Percentiles rank a stretch among this genome's conserved stretches.
Conservation (phyloP, 2,113 vertebrate species). For the Eurystomus gularis region DNA sequence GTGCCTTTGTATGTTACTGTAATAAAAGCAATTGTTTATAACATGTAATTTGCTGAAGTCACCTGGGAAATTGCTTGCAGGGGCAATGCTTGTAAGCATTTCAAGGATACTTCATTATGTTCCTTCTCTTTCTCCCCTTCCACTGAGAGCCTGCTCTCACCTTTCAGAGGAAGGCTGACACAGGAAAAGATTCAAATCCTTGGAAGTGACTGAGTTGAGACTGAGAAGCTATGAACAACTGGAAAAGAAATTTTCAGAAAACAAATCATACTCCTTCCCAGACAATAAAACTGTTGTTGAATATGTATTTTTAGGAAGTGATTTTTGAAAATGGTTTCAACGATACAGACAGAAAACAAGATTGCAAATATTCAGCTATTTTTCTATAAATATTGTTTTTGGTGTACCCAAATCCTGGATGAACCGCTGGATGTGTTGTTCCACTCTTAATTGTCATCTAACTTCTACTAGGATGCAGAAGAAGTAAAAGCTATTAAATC, state of each 20-base stretch:
- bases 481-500: conserved; percentile 10
- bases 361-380: conserved; percentile 47
- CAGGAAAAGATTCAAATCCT: not conserved
- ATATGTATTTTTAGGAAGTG: conserved; percentile 18
- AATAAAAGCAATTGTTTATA: not conserved
- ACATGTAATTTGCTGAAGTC: not conserved
- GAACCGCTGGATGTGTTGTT: not conserved
- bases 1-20: not conserved
- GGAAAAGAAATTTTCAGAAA: conserved; percentile 42
- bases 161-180: not conserved
- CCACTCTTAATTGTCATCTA: not conserved
- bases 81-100: not conserved
- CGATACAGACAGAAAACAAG: not conserved
- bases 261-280: not conserved
- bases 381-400: not conserved
- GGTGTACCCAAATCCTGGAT: not conserved
- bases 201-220: conserved; percentile 33
- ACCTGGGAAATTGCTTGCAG: not conserved
- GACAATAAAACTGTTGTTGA: not conserved
- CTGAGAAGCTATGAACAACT: not conserved
- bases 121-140: not conserved
- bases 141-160: not conserved
- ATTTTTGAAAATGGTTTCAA: conserved; percentile 26
- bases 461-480: not conserved
- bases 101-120: not conserved